Evolutionary conservation across 2,797 vertebrate species (phyloP), one percentile per base, ranked within the genome.

Genomic region (Argentina silus): DNA sequence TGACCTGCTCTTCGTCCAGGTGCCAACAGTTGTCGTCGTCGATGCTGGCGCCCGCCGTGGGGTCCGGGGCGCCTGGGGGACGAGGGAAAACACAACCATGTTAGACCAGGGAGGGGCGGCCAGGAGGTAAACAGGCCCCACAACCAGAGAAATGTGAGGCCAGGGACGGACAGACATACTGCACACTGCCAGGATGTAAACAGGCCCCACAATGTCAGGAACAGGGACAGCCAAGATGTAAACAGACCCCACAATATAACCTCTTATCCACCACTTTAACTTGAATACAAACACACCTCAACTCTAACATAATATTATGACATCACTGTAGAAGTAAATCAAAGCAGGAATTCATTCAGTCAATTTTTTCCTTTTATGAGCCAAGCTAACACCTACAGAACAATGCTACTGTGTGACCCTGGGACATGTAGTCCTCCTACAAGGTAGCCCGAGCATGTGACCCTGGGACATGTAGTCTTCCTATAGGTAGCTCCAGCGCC

Each of bases 11-110:
- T 87, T 99, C 97, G 0, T 99, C 97, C 92, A 99, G 93, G 91
- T 99, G 98, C 97, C 97, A 98, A 92, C 97, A 98, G 93, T 99
- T 99, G 84, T 98, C 97, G 0, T 99, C 97, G 0, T 97, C 95
- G 3, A 98, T 98, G 90, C 98, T 99, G 88, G 97, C 98, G 61
- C 98, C 98, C 70, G 97, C 97, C 1, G 97, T 98, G 57, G 97
- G 98, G 82, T 99, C 97, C 0, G 98, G 97, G 76, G 98, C 98
- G 0, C 97, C 98, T 99, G 88, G 14, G 45, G 76, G 51, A 65
- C 88, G 0, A 21, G 43, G 51, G 61, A 76, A 65, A 87, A 0
- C 8, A 21, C 66, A 11, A 65, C 9, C 48, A 48, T 11, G 19
- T 14, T 27, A 45, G 44, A 60, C 62, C 36, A 11, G 7, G 64